A percentile compares a stretch with the other conserved stretches of the same genome.
phyloP scores from a whole-genome alignment of 2,797 vertebrate genomes.

The Simalia tracyae region DNA sequence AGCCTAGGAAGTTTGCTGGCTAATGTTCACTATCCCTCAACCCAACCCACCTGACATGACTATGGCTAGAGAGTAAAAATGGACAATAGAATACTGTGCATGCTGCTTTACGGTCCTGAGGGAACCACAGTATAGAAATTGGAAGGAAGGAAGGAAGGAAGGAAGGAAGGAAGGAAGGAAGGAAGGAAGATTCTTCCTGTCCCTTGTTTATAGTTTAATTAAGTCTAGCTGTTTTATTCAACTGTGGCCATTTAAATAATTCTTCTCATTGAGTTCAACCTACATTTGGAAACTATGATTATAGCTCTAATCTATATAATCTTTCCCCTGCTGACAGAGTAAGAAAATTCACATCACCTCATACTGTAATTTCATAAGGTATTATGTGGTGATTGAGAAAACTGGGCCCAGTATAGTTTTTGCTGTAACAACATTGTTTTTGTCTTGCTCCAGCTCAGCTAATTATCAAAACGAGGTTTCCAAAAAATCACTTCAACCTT shows the following conservation, averaged over 20 bases:
- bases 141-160: not conserved
- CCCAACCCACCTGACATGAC: not conserved
- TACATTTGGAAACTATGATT: not conserved
- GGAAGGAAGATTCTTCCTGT: not conserved
- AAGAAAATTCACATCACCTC: not conserved
- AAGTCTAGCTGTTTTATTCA: not conserved
- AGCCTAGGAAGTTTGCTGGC: not conserved
- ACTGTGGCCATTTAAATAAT: not conserved
- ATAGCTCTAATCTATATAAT: not conserved
- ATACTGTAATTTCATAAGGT: not conserved
- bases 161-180: not conserved
- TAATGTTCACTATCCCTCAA: not conserved
- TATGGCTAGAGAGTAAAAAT: not conserved
- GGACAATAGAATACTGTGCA: not conserved
- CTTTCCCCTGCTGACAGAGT: not conserved
- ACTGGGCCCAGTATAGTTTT: not conserved
- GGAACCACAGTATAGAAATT: not conserved
- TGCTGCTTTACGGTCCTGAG: not conserved
- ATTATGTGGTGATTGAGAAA: not conserved
- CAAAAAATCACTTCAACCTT: not conserved
- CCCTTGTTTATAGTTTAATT: not conserved
- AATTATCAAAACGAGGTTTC: not conserved
- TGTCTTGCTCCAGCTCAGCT: constrained; percentile 11
- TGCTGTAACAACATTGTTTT: constrained; percentile 1
- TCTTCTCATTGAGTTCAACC: not conserved